Percentiles rank a stretch among this genome's conserved stretches.
Conservation (phyloP, 2,797 vertebrate genomes). For the Hippoglossus hippoglossus region DNA sequence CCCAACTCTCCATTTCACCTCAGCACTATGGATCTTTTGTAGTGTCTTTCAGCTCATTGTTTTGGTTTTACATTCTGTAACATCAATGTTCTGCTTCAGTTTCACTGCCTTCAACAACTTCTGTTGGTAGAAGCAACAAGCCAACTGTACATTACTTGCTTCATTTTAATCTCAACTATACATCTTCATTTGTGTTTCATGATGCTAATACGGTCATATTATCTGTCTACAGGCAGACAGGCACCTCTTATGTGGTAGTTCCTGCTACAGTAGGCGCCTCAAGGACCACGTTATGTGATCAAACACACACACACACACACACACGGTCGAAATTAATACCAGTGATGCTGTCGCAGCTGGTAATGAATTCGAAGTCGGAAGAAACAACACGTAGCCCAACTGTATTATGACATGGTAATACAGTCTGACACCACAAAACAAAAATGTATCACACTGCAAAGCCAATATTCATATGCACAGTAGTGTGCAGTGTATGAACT, state of each 20-base stretch:
- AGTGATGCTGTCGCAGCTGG: too few species aligned
- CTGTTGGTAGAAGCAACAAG: neutral
- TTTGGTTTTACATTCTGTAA: neutral
- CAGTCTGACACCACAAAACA: slow-evolving; percentile 1
- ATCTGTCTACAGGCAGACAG: too few species aligned
- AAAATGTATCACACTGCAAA: slow-evolving; percentile 16
- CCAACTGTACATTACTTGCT: neutral
- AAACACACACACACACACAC: neutral
- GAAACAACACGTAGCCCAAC: slow-evolving; percentile 1
- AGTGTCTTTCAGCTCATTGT: neutral
- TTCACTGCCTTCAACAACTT: neutral
- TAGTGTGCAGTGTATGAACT: slow-evolving; percentile 12
- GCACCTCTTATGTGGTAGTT: too few species aligned
- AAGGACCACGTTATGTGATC: neutral
- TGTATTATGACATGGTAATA: neutral
- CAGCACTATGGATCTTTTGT: neutral
- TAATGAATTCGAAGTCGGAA: too few species aligned
- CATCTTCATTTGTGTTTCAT: too few species aligned
- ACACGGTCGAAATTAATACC: neutral
- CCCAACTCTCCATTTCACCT: neutral
- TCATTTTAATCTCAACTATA: too few species aligned
- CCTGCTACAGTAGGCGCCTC: too few species aligned
- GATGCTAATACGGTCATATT: too few species aligned
- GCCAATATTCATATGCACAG: slow-evolving; percentile 23
- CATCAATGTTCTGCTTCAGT: neutral